These are phyloP conservation scores for Coelopa pilipes DNA, from an alignment of 2,888 invertebrate genomes.

Conservation along the genomic window DNA sequence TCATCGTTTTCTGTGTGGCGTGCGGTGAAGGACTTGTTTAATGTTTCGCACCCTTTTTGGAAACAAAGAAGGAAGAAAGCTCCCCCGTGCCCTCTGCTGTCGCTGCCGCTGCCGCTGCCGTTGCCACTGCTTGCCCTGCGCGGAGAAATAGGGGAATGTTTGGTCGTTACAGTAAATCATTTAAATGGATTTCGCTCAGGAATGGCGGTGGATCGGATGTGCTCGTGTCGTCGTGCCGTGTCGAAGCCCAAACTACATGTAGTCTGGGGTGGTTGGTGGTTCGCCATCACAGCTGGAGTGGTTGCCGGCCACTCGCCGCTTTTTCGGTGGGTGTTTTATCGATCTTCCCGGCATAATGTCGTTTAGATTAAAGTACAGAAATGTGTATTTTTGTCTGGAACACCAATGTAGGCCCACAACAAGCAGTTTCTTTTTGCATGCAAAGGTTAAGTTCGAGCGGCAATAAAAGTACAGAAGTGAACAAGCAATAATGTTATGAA, in stretches of 20 bases:
- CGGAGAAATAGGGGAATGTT: constrained; percentile 37
- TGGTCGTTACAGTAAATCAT: constrained; percentile 63
- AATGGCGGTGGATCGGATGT: constrained; percentile 22
- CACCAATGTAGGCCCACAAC: too few species aligned
- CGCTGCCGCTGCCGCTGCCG: background rate
- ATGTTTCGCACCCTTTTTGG: too few species aligned
- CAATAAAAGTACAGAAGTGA: too few species aligned
- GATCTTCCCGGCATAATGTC: background rate
- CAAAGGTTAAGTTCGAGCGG: too few species aligned
- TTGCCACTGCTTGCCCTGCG: background rate
- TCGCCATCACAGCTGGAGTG: constrained; percentile 10
- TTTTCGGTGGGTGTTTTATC: background rate
- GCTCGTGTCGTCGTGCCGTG: background rate
- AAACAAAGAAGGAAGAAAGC: too few species aligned
- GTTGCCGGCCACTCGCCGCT: background rate
- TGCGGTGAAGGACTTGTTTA: too few species aligned
- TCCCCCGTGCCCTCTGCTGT: background rate
- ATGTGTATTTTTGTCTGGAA: too few species aligned
- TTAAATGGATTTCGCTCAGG: constrained; percentile 56
- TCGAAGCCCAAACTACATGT: constrained; percentile 16
- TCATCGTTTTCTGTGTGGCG: too few species aligned
- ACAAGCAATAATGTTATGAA: too few species aligned
- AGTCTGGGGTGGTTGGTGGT: constrained; percentile 13
- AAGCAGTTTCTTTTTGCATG: too few species aligned
- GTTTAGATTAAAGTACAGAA: too few species aligned